Conservation (phyloP, 2,888 invertebrate genomes). For the Lithophane socia region DNA sequence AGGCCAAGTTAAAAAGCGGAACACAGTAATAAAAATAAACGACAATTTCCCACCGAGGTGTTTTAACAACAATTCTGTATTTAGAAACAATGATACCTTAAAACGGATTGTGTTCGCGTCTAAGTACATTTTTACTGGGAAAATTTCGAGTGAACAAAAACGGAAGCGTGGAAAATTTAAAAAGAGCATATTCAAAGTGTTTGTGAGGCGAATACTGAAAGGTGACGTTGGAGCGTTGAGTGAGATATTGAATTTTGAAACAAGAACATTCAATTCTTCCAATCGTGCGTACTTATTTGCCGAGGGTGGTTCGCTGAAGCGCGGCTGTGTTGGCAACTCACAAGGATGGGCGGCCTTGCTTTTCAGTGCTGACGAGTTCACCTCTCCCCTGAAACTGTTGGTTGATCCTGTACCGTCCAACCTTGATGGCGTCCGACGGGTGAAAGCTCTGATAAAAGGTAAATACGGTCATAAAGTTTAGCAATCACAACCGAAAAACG, state of each 20-base stretch:
- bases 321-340: slow-evolving; percentile 71
- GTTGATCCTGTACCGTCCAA: slow-evolving; percentile 86
- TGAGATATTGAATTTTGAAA: slow-evolving; percentile 86
- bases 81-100: slow-evolving; percentile 85
- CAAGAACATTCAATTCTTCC: slow-evolving; percentile 84
- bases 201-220: slow-evolving; percentile 86
- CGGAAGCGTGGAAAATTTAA: slow-evolving; percentile 79
- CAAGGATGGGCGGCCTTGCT: slow-evolving; percentile 83
- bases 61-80: slow-evolving; percentile 82
- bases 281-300: slow-evolving; percentile 83
- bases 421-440: slow-evolving; percentile 83
- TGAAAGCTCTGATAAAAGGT: slow-evolving; percentile 88
- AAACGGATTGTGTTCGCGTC: slow-evolving; percentile 83
- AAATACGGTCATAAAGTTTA: slow-evolving; percentile 51
- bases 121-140: slow-evolving; percentile 88
- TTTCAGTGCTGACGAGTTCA: slow-evolving; percentile 78
- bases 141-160: slow-evolving; percentile 84
- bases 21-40: slow-evolving; percentile 85
- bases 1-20: slow-evolving; percentile 86
- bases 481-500: background rate
- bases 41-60: slow-evolving; percentile 80
- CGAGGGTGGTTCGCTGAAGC: slow-evolving; percentile 78
- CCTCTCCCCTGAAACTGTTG: slow-evolving; percentile 81
- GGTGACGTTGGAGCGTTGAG: slow-evolving; percentile 85
- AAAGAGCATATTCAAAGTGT: slow-evolving; percentile 85